Evolutionary conservation across 2,888 invertebrate species (phyloP).

Genomic region (Oscheius myriophilus): DNA sequence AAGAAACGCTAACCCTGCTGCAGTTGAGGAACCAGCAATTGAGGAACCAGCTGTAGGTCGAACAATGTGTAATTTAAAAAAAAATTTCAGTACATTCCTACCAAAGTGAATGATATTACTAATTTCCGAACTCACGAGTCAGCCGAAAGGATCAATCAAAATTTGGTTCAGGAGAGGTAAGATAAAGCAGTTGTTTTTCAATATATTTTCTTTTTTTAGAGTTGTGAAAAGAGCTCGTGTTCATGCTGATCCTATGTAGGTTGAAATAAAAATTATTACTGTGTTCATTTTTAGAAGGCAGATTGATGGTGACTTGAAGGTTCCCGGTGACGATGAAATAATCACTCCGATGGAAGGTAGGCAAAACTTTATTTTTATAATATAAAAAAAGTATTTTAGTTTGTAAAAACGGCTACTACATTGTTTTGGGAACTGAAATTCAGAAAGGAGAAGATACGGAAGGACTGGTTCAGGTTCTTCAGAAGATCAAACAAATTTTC

Average conservation of each 20-base stretch:
- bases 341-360: not conserved
- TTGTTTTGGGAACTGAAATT: constrained; percentile 67
- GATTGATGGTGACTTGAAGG: constrained; percentile 22
- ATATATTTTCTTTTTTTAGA: not conserved
- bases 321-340: not conserved
- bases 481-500: too few relatives aligned
- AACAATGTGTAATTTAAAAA: too few relatives aligned
- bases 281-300: not conserved
- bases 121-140: constrained; percentile 17
- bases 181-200: too few relatives aligned
- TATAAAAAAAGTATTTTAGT: not conserved
- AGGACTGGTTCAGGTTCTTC: constrained; percentile 35
- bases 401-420: constrained; percentile 58
- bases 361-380: not conserved
- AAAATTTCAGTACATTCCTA: not conserved
- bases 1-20: not conserved
- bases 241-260: constrained; percentile 17
- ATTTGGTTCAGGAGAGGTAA: not conserved
- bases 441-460: constrained; percentile 44
- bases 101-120: constrained; percentile 21
- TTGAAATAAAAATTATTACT: not conserved
- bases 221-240: not conserved
- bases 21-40: too few relatives aligned
- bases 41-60: not conserved
- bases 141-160: not conserved